Base-by-base conservation (phyloP, 2,113 vertebrate genomes). In the Brienomyrus longianalis region DNA sequence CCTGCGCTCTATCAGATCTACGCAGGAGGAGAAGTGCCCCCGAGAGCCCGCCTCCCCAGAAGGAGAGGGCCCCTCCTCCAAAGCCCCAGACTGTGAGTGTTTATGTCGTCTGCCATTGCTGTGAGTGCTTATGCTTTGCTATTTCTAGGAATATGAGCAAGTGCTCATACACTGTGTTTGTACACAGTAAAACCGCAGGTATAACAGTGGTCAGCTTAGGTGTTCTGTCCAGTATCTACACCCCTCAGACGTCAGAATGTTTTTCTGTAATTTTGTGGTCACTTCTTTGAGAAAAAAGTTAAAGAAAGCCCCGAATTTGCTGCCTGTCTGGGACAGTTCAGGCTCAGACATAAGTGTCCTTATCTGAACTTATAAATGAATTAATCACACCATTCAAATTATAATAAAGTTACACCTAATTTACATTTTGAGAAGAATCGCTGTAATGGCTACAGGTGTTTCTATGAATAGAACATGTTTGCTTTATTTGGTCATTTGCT, bases 1-100 rank as follows among this genome's bases (percentile, higher is more conserved):
- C 97, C 9, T 95, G 96, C 21, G 96, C 96, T 7, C 94, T 98
- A 86, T 95, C 95, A 87, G 94, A 95, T 84, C 93, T 93, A 23
- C 93, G 56, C n/a, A 93, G 91, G 52, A 92, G 77, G 90, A 90
- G 66, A 87, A 51, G 27, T 48, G 0, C 83, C 3, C 2, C 7
- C 17, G 87, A 3, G 47, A 0, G 88, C 50, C 88, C 89, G 54
- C 93, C 90, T 90, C 91, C 91, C 6, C n/a, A 59, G 23, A 17
- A 83, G 21, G 89, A 83, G 86, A 88, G 27, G 21, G 77, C 23
- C 9, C 80, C 48, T n/a, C 74, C 88, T 27, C 88, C 91, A 7
- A 27, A 90, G 35, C 90, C 92, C 83, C 59, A 93, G 43, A 86
- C 94, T 90, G 95, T 96, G 89, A 94, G 95, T 94, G 92, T 59